phyloP scores from a whole-genome alignment of 2,797 vertebrate genomes.

The Tiaroga cobitis region DNA sequence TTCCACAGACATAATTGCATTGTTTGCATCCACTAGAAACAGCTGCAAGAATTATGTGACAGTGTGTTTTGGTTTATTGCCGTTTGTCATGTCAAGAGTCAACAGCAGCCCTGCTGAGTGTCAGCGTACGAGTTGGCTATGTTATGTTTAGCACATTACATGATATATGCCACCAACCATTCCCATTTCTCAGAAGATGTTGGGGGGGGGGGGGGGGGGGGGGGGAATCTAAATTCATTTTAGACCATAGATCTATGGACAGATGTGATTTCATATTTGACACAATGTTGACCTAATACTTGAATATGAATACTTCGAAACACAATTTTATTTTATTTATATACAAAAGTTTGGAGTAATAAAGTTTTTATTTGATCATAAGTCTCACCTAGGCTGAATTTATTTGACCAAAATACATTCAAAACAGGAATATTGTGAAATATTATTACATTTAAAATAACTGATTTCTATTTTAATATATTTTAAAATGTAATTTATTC shows the following conservation, averaged over 20 bases:
- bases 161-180: background rate
- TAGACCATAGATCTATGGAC: background rate
- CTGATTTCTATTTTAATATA: background rate
- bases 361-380: background rate
- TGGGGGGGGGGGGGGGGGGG: too few species aligned
- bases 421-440: background rate
- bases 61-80: slow-evolving; percentile 26
- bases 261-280: background rate
- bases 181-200: slow-evolving; percentile 1
- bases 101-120: slow-evolving; percentile 26
- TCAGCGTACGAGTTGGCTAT: background rate
- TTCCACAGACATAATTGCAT: slow-evolving; percentile 19
- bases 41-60: slow-evolving; percentile 23
- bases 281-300: background rate
- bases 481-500: background rate
- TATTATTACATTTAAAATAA: background rate
- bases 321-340: background rate
- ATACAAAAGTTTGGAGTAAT: background rate
- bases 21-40: slow-evolving; percentile 17
- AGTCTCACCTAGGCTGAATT: background rate
- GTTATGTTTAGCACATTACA: background rate
- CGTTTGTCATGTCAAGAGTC: slow-evolving; percentile 32
- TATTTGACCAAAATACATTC: background rate
- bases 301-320: background rate
- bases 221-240: background rate